These are phyloP conservation scores for Plumapathes pennacea DNA, from an alignment of 92 coral and sea anemone genomes.

Conservation along the genomic window DNA sequence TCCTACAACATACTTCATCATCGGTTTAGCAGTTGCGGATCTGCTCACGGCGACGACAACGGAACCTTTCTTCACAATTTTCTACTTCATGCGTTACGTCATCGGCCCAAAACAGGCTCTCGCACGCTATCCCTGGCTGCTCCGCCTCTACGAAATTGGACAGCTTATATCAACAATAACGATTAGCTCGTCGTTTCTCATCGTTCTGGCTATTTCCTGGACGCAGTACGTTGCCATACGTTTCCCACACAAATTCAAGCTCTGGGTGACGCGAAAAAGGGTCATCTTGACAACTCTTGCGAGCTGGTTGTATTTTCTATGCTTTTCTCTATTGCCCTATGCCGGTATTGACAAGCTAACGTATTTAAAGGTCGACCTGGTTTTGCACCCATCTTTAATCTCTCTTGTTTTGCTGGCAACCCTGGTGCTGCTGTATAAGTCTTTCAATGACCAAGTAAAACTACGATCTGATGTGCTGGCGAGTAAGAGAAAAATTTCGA, in stretches of 20 bases:
- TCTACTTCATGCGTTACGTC: conserved; percentile 46
- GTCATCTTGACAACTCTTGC: conserved; percentile 39
- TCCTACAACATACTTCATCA: conserved; percentile 62
- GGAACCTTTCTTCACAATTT: conserved; percentile 75
- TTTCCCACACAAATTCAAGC: conserved; percentile 64
- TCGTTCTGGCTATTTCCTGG: conserved; percentile 65
- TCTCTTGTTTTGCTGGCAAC: conserved; percentile 55
- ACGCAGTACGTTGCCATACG: conserved; percentile 81
- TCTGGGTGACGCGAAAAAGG: conserved; percentile 50
- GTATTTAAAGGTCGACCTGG: conserved; percentile 62
- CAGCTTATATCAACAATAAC: conserved; percentile 72
- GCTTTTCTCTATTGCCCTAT: conserved; percentile 55
- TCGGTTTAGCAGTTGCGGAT: conserved; percentile 81
- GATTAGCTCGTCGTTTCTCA: conserved; percentile 80
- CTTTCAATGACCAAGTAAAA: conserved; percentile 45
- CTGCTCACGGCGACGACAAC: conserved; percentile 69
- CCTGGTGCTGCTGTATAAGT: conserved; percentile 45
- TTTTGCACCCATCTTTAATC: conserved; percentile 67
- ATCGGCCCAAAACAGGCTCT: conserved; percentile 7
- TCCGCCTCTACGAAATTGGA: conserved; percentile 44
- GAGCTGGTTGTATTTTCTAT: conserved; percentile 64
- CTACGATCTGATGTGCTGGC: neutral
- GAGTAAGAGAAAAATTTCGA: neutral
- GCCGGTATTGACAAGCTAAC: conserved; percentile 44
- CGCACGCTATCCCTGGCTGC: neutral